Evolutionary conservation across 2,113 vertebrate species (phyloP).

Genomic region (Sturnira hondurensis): DNA sequence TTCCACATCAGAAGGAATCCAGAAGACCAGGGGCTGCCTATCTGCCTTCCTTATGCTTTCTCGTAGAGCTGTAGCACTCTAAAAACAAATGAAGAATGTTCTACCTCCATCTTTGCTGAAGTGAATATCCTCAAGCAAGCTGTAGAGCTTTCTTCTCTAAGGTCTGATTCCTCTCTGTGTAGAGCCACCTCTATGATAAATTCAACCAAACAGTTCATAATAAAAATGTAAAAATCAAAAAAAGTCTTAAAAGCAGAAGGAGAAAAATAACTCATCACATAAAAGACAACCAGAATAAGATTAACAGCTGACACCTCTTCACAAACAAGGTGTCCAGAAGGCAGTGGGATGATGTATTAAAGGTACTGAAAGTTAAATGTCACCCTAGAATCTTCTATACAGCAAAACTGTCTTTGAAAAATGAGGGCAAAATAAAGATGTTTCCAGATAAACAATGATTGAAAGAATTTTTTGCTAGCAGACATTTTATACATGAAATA

Average conservation of each 20-base stretch:
- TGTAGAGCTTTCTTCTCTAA: neutral
- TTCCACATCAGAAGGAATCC: neutral
- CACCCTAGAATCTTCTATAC: neutral
- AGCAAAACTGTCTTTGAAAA: neutral
- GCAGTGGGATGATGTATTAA: neutral
- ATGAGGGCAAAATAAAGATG: neutral
- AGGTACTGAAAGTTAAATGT: neutral
- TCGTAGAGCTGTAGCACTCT: no score
- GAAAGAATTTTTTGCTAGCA: neutral
- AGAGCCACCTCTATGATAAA: neutral
- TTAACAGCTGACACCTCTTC: neutral
- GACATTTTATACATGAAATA: neutral
- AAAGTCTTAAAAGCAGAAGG: neutral
- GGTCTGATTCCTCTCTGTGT: neutral
- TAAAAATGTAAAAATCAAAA: neutral
- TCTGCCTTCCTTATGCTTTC: neutral
- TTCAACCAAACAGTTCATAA: neutral
- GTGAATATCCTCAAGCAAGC: neutral
- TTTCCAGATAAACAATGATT: neutral
- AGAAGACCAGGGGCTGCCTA: neutral
- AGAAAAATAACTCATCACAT: neutral
- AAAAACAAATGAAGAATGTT: neutral
- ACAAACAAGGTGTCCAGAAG: neutral
- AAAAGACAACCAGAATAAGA: neutral
- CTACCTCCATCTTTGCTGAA: neutral